Base-by-base conservation (phyloP, 2,797 vertebrate genomes). In the Corythornis leucogaster region DNA sequence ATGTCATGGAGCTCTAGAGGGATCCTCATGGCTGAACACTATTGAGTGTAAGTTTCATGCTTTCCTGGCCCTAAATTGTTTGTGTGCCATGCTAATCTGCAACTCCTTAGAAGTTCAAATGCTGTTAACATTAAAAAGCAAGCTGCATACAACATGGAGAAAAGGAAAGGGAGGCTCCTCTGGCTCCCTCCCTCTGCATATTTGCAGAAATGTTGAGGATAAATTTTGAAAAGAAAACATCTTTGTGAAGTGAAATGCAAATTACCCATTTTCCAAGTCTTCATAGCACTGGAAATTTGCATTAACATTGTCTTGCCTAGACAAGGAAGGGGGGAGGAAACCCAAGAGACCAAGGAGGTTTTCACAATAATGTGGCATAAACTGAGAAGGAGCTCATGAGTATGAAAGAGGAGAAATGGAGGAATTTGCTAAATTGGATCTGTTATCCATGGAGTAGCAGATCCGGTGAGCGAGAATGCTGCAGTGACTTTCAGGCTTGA, bases 211-310 rank as follows among this genome's bases (percentile, higher is more conserved):
- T 19, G 7, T 28, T 33, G 30, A 81, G 30, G 40, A 38, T 84
- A 55, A 62, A 15, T 79, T 79, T 66, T 87, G 35, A 77, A 53
- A 2, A 0, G 62, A 53, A 81, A 70, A 12, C 46, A 28, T 77
- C 53, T 77, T 87, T 87, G 13, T 85, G 67, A 76, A 85, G 35
- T 45, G 42, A 85, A 90, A 74, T 64, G 78, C 71, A 79, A 88
- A 57, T 58, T 40, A 67, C 40, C 40, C n/a, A 12, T 87, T 92
- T 79, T 76, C 38, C 30, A 40, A 85, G 26, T 55, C 43, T 79
- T 80, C 25, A 3, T 15, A 54, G 26, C 4, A 2, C 50, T 93
- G 63, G 63, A 88, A 90, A 76, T 91, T 61, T 64, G 62, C 46
- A 58, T 86, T 92, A 81, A 81, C 30, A 5, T 66, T 84, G 67